These are phyloP conservation scores for Eilema depressum DNA, from an alignment of 2,888 invertebrate species.

Conservation along the genomic window DNA sequence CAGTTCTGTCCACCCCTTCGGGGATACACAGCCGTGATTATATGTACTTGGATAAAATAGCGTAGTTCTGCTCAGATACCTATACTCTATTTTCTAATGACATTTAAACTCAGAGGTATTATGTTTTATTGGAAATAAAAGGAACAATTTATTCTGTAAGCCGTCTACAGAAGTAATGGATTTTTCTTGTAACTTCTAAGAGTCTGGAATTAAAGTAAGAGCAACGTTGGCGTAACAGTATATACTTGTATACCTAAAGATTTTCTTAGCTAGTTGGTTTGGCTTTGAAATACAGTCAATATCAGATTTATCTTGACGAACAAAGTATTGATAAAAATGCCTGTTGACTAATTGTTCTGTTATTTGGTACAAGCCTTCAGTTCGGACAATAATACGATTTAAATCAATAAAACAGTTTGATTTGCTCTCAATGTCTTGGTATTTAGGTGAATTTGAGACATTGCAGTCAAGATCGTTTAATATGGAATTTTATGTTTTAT, in stretches of 20 bases:
- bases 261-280: not conserved
- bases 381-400: too few species aligned
- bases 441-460: too few species aligned
- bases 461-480: too few species aligned
- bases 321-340: too few species aligned
- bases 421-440: too few species aligned
- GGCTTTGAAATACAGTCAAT: not conserved
- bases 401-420: too few species aligned
- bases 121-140: constrained; percentile 36
- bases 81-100: not conserved
- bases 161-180: constrained; percentile 53
- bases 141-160: constrained; percentile 34
- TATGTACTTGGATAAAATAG: not conserved
- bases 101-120: not conserved
- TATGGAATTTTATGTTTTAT: too few species aligned
- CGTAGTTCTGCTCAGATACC: not conserved
- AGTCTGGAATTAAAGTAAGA: constrained; percentile 16
- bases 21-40: not conserved
- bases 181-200: constrained; percentile 52
- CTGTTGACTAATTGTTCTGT: too few species aligned
- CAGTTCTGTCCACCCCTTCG: not conserved
- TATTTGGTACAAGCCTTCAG: too few species aligned
- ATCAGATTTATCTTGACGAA: too few species aligned
- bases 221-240: constrained; percentile 1
- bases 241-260: not conserved